Conservation (phyloP, 2,113 vertebrate genomes). For the Entelurus aequoreus region DNA sequence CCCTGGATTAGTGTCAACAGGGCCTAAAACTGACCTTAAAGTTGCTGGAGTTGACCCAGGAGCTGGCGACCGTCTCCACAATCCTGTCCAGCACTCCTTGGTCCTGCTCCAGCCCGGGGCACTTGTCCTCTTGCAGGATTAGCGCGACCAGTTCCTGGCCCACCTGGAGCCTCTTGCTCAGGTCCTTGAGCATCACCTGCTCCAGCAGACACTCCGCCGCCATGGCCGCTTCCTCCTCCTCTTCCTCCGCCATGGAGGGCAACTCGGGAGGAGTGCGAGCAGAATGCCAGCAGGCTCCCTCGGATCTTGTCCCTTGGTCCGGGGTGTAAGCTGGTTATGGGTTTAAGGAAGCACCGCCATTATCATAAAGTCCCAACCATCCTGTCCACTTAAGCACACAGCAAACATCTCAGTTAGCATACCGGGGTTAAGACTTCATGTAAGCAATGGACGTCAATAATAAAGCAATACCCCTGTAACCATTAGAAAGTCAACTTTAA, state of each 20-base stretch:
- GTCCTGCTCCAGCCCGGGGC: conserved; percentile 86
- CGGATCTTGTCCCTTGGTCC: neutral
- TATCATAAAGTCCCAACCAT: conserved; percentile 10
- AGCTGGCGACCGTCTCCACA: conserved; percentile 87
- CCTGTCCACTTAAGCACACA: neutral
- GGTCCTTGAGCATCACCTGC: conserved; percentile 89
- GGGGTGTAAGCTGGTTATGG: neutral
- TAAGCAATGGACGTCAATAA: no score
- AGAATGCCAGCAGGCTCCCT: neutral
- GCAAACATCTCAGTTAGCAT: neutral
- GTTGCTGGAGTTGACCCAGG: conserved; percentile 96
- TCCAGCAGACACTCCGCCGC: conserved; percentile 85
- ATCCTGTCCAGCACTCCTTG: conserved; percentile 88
- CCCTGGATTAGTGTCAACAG: no score
- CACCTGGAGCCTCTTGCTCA: conserved; percentile 86
- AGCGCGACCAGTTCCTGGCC: conserved; percentile 88
- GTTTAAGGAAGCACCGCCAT: conserved; percentile 11
- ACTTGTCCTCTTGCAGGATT: conserved; percentile 82
- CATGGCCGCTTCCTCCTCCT: conserved; percentile 59
- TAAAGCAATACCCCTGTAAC: no score
- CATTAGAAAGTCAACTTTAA: neutral
- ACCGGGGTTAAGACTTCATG: neutral
- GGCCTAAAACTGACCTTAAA: conserved; percentile 73
- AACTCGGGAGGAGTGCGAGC: neutral
- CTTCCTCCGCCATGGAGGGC: conserved; percentile 48